phyloP scores from a whole-genome alignment of 2,797 vertebrate genomes.

The Platalea minor region DNA sequence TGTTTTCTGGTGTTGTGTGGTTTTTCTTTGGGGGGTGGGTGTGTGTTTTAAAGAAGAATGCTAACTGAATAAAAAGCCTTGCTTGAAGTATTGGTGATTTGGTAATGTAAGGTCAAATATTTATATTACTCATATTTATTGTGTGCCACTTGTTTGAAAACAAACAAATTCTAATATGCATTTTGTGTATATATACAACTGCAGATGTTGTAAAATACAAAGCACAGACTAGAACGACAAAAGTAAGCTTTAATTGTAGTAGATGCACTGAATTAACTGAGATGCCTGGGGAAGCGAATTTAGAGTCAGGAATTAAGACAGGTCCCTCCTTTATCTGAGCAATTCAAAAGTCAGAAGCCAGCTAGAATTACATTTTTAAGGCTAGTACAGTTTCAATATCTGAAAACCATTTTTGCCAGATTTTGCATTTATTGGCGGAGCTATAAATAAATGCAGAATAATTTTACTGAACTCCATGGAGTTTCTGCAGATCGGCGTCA shows the following conservation, averaged over 20 bases:
- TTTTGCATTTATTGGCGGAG: background rate
- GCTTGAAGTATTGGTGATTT: background rate
- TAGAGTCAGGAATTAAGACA: background rate
- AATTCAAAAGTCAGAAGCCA: background rate
- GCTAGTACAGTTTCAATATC: background rate
- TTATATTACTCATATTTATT: background rate
- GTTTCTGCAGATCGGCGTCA: background rate
- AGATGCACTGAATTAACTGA: background rate
- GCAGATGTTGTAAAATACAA: background rate
- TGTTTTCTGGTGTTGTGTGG: background rate
- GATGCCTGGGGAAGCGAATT: background rate
- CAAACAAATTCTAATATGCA: background rate
- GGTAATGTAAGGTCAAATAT: background rate
- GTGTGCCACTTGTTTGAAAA: background rate
- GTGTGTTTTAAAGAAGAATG: conserved; percentile 21
- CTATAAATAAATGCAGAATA: background rate
- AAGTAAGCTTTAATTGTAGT: background rate
- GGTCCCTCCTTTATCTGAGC: background rate
- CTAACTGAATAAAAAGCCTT: conserved; percentile 33
- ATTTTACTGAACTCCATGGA: background rate
- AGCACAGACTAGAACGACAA: background rate
- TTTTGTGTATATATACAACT: background rate
- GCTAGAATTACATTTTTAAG: background rate
- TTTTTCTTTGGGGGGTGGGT: background rate
- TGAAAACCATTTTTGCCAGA: background rate